A percentile compares a stretch with the other conserved stretches of the same genome.
Conservation (phyloP, 2,113 vertebrate genomes). For the Trichomycterus rosablanca region DNA sequence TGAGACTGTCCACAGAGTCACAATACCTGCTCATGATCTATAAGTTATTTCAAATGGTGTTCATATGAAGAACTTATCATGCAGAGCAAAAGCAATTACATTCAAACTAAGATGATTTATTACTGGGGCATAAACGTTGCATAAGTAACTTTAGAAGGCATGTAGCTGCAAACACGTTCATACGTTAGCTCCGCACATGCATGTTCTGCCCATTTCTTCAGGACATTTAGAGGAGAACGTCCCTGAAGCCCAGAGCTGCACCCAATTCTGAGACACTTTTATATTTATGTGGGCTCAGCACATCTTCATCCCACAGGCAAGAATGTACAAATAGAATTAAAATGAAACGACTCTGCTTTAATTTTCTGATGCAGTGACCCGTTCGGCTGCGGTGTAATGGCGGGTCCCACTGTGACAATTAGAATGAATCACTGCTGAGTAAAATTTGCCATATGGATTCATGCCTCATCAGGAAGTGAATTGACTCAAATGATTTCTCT, state of each 20-base stretch:
- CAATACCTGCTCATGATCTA: conserved; percentile 31
- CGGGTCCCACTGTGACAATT: conserved; percentile 85
- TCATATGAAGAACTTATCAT: conserved; percentile 12
- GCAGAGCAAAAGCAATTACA: conserved; percentile 32
- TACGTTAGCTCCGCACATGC: conserved; percentile 13
- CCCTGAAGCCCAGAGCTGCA: conserved; percentile 38
- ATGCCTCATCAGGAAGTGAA: conserved; percentile 86
- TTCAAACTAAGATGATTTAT: conserved; percentile 23
- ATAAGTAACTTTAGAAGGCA: neutral
- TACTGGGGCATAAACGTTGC: conserved; percentile 3
- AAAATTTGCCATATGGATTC: conserved; percentile 78
- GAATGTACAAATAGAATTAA: conserved; percentile 83
- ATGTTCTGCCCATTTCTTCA: conserved; percentile 29
- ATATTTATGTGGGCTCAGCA: conserved; percentile 58
- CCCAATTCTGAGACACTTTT: conserved; percentile 38
- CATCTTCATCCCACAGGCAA: conserved; percentile 68
- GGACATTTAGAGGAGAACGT: conserved; percentile 53
- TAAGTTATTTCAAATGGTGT: conserved; percentile 27
- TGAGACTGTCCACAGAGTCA: conserved; percentile 21
- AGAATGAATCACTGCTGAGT: conserved; percentile 87
- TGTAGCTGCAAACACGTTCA: conserved; percentile 5
- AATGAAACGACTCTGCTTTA: conserved; percentile 76
- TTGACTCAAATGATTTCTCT: conserved; percentile 79
- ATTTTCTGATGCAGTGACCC: conserved; percentile 90
- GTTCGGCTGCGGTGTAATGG: conserved; percentile 76